phyloP scores from a whole-genome alignment of 2,797 vertebrate species.

The Pipistrellus kuhlii region DNA sequence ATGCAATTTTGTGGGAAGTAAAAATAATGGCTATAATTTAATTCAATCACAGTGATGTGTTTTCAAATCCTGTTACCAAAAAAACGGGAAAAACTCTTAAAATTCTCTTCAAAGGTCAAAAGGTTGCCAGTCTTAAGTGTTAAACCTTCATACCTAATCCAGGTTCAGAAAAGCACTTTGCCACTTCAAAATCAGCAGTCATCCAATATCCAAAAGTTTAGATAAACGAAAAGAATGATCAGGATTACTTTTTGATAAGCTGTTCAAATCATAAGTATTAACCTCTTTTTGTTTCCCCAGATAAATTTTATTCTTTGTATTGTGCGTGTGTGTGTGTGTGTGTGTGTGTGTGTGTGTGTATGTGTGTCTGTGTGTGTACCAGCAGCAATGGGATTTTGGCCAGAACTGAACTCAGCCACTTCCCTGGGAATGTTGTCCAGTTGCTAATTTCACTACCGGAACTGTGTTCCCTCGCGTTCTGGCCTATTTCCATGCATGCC shows the following conservation, averaged over 20 bases:
- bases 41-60: background rate
- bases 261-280: background rate
- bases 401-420: constrained; percentile 83
- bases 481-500: constrained; percentile 87
- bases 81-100: constrained; percentile 30
- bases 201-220: constrained; percentile 37
- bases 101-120: constrained; percentile 57
- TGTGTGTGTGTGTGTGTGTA: background rate
- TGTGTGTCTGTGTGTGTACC: background rate
- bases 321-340: constrained; percentile 36
- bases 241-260: constrained; percentile 26
- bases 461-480: constrained; percentile 85
- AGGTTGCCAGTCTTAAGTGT: constrained; percentile 27
- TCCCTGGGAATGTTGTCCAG: constrained; percentile 88
- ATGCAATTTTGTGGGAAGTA: background rate
- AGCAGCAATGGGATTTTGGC: constrained; percentile 82
- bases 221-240: constrained; percentile 41
- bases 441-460: constrained; percentile 90
- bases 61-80: constrained; percentile 58
- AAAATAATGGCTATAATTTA: constrained; percentile 52
- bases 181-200: constrained; percentile 69
- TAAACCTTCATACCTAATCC: constrained; percentile 18
- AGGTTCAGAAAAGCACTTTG: constrained; percentile 60
- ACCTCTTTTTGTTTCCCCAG: constrained; percentile 3
- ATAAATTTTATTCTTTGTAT: constrained; percentile 63